A percentile compares a stretch with the other conserved stretches of the same genome.
phyloP scores from a whole-genome alignment of 1,140 invertebrate genomes.

The Drosophila micromelanica region DNA sequence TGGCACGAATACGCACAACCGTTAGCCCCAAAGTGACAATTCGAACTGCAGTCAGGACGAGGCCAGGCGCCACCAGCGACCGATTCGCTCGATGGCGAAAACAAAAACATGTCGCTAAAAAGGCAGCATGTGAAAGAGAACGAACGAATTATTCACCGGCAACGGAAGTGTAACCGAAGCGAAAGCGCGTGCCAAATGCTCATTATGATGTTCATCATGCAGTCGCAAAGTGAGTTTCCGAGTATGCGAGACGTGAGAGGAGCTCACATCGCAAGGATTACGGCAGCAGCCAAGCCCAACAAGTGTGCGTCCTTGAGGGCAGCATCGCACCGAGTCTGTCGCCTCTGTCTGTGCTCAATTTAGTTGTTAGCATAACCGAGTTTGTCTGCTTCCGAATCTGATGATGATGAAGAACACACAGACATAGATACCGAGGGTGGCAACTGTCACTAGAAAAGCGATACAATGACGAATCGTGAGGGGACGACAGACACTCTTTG shows the following conservation, averaged over 20 bases:
- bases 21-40: constrained; percentile 49
- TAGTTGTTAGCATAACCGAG: constrained; percentile 36
- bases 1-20: constrained; percentile 46
- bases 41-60: constrained; percentile 60
- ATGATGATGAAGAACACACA: background rate
- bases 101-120: constrained; percentile 24
- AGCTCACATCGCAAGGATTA: constrained; percentile 4
- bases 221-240: constrained; percentile 1
- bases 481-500: background rate
- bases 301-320: constrained; percentile 43
- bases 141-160: constrained; percentile 32
- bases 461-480: background rate
- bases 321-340: constrained; percentile 35
- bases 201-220: constrained; percentile 54
- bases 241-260: constrained; percentile 6
- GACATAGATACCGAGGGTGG: background rate
- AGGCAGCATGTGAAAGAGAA: constrained; percentile 4
- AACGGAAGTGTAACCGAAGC: constrained; percentile 28
- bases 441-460: background rate
- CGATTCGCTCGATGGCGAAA: constrained; percentile 19
- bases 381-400: background rate
- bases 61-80: constrained; percentile 23
- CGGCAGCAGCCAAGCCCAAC: constrained; percentile 18
- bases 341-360: constrained; percentile 25
- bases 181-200: constrained; percentile 34